Evolutionary conservation across 2,888 invertebrate genomes (phyloP).

Genomic region (Labia minor): DNA sequence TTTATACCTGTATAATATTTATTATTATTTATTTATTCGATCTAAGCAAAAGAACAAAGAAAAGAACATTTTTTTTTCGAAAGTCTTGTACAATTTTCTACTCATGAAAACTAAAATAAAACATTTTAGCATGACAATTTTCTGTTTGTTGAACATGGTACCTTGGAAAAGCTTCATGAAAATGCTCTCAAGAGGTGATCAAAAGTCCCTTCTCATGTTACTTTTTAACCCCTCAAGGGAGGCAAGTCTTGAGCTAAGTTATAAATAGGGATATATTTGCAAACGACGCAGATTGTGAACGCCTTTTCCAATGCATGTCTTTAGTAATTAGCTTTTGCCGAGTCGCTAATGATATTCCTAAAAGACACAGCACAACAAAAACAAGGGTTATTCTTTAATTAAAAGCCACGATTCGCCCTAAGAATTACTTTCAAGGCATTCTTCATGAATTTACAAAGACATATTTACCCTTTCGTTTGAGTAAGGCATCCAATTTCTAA

Average conservation of each 20-base stretch:
- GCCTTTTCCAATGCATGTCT: constrained; percentile 3
- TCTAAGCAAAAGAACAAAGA: no score
- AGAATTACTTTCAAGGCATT: not conserved
- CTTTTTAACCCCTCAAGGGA: not conserved
- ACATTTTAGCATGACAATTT: not conserved
- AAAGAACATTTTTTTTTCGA: no score
- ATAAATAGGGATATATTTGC: constrained; percentile 1
- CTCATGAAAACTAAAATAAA: no score
- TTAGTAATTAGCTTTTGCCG: not conserved
- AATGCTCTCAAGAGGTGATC: not conserved
- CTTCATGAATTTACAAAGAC: not conserved
- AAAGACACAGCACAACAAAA: not conserved
- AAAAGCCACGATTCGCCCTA: constrained; percentile 1
- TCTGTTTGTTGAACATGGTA: not conserved
- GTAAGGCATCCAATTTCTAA: not conserved
- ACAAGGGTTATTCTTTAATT: constrained; percentile 5
- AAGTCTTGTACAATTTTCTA: no score
- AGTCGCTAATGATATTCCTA: not conserved
- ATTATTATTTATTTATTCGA: not conserved
- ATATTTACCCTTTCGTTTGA: not conserved
- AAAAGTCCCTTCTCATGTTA: not conserved
- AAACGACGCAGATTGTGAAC: not conserved
- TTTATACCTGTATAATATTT: not conserved
- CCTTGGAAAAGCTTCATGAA: not conserved
- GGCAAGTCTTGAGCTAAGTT: not conserved